A percentile compares a stretch with the other conserved stretches of the same genome.
Evolutionary conservation across 2,797 vertebrate genomes (phyloP).

Genomic region (Falco novaeseelandiae): DNA sequence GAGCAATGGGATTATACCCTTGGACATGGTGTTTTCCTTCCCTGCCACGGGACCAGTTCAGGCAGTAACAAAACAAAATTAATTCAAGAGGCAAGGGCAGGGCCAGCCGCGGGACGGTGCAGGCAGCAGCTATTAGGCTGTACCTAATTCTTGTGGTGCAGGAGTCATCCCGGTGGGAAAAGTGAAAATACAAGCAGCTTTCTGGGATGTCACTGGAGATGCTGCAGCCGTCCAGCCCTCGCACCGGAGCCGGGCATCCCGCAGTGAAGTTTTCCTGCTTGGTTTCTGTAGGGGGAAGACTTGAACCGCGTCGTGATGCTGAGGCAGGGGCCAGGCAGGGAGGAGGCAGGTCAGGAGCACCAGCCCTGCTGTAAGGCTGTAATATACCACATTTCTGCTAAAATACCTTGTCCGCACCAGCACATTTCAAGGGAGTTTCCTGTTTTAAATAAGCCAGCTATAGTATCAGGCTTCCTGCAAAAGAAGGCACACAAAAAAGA

Average conservation of each 20-base stretch:
- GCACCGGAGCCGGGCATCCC: background rate
- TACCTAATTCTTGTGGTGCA: background rate
- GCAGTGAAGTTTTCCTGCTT: background rate
- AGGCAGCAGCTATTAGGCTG: background rate
- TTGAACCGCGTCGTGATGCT: background rate
- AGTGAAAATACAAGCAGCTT: background rate
- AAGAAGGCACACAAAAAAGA: background rate
- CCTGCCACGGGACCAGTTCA: background rate
- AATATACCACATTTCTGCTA: background rate
- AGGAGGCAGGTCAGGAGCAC: background rate
- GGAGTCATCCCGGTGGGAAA: background rate
- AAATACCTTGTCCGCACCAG: background rate
- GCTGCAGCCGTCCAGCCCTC: background rate
- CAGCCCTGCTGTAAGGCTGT: background rate
- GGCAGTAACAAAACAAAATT: background rate
- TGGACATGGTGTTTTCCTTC: background rate
- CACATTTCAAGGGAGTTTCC: background rate
- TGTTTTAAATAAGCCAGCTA: background rate
- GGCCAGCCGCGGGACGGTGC: fast-evolving
- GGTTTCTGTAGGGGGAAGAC: background rate
- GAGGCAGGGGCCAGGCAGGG: background rate
- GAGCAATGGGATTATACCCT: background rate
- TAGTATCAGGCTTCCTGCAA: background rate
- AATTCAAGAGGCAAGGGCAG: background rate
- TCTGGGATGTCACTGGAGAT: background rate